Conservation (phyloP, 2,113 vertebrate species). For the Edolisoma coerulescens region DNA sequence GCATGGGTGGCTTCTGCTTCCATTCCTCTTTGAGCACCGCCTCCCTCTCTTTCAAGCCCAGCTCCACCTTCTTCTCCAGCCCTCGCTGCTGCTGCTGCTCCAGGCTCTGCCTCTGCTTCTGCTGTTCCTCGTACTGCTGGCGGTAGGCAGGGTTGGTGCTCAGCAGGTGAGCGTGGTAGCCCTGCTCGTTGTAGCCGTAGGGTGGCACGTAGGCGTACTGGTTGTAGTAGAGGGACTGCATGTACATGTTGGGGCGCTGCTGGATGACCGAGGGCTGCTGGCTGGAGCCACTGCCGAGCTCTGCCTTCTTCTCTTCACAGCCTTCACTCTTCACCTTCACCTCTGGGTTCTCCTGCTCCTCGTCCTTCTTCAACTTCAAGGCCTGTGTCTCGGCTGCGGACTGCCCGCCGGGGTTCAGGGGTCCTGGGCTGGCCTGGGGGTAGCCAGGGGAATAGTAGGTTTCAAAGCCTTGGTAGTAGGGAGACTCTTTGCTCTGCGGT, state of each 20-base stretch:
- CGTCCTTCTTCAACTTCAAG: slow-evolving; percentile 90
- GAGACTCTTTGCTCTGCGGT: slow-evolving; percentile 88
- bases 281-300: slow-evolving; percentile 69
- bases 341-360: slow-evolving; percentile 83
- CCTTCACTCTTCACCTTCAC: slow-evolving; percentile 86
- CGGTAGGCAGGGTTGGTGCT: slow-evolving; percentile 90
- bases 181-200: slow-evolving; percentile 92
- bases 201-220: slow-evolving; percentile 94
- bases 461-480: slow-evolving; percentile 90
- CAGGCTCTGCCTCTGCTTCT: slow-evolving; percentile 86
- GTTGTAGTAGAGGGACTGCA: slow-evolving; percentile 98
- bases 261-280: slow-evolving; percentile 97
- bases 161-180: slow-evolving; percentile 92
- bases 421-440: slow-evolving; percentile 85
- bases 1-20: slow-evolving; percentile 90
- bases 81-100: slow-evolving; percentile 85
- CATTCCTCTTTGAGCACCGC: slow-evolving; percentile 89
- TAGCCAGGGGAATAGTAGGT: slow-evolving; percentile 94
- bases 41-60: slow-evolving; percentile 88
- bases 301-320: slow-evolving; percentile 89
- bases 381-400: slow-evolving; percentile 72
- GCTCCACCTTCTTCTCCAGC: slow-evolving; percentile 87
- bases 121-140: slow-evolving; percentile 92
- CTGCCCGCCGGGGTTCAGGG: slow-evolving; percentile 78
- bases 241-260: slow-evolving; percentile 96